Conservation (phyloP, 2,797 vertebrate genomes). For the Mycteria americana region DNA sequence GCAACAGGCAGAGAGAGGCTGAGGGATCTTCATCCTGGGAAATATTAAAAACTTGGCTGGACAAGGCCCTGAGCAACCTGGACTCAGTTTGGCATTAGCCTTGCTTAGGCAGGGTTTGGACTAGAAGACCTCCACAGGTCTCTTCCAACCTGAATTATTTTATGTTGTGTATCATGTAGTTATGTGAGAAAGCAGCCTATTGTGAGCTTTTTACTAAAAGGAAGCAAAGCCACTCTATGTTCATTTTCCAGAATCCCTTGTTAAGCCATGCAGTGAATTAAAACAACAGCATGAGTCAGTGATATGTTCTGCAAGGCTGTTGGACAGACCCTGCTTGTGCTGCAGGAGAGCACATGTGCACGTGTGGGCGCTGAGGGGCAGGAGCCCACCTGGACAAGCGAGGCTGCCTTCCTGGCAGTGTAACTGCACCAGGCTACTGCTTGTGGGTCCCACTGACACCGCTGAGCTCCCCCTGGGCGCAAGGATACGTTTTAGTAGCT, state of each 20-base stretch:
- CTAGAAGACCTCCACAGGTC: neutral
- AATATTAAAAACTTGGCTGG: neutral
- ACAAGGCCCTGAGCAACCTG: neutral
- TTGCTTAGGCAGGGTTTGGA: neutral
- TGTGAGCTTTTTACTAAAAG: neutral
- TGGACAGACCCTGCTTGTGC: neutral
- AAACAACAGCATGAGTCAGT: neutral
- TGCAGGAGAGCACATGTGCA: neutral
- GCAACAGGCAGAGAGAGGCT: neutral
- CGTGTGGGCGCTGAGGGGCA: rapidly evolving
- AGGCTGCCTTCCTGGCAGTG: neutral
- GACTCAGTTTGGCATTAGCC: neutral
- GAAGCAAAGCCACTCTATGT: neutral
- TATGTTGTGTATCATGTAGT: neutral
- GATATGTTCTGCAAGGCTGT: neutral
- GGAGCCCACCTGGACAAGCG: neutral
- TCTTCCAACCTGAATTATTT: neutral
- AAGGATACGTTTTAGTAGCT: neutral
- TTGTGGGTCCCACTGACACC: too few relatives aligned
- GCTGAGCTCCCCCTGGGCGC: neutral
- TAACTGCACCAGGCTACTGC: neutral
- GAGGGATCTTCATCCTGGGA: neutral
- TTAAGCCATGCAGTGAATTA: neutral
- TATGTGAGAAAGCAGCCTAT: neutral
- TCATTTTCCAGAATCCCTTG: neutral